These are phyloP conservation scores for Pelecanoides urinatrix DNA, from an alignment of 2,113 vertebrate species.

Conservation along the genomic window DNA sequence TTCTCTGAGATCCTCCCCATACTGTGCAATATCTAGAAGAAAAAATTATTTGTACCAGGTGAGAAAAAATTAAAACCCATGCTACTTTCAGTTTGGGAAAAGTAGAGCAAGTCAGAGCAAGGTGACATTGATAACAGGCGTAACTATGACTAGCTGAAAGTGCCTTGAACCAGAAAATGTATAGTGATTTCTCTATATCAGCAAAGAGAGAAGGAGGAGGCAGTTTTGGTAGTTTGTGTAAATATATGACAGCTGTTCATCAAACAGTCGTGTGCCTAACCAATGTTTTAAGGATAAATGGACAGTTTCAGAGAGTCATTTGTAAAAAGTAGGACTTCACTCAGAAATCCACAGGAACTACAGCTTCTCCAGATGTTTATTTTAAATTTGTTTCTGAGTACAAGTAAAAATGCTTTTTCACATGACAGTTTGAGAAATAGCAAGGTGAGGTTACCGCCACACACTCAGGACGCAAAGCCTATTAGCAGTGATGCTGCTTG, in stretches of 20 bases:
- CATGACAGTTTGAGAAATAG: background rate
- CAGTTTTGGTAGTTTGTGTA: background rate
- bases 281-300: background rate
- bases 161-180: background rate
- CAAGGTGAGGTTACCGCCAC: background rate
- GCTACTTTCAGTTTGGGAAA: background rate
- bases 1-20: slow-evolving; percentile 82
- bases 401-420: background rate
- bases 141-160: background rate
- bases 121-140: background rate
- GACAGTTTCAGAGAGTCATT: background rate
- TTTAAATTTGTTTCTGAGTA: background rate
- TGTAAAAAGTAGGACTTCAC: background rate
- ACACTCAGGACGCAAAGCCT: background rate
- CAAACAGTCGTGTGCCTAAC: background rate
- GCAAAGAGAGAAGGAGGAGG: background rate
- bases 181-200: background rate
- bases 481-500: background rate
- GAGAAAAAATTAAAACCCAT: background rate
- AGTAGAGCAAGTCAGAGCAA: background rate
- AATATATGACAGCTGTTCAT: background rate
- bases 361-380: background rate
- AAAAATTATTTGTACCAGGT: background rate
- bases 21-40: slow-evolving; percentile 80
- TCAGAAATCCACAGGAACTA: background rate